Percentiles rank a stretch among this genome's conserved stretches.
phyloP scores from a whole-genome alignment of 2,113 vertebrate genomes.

The Sarotherodon lohbergeri region DNA sequence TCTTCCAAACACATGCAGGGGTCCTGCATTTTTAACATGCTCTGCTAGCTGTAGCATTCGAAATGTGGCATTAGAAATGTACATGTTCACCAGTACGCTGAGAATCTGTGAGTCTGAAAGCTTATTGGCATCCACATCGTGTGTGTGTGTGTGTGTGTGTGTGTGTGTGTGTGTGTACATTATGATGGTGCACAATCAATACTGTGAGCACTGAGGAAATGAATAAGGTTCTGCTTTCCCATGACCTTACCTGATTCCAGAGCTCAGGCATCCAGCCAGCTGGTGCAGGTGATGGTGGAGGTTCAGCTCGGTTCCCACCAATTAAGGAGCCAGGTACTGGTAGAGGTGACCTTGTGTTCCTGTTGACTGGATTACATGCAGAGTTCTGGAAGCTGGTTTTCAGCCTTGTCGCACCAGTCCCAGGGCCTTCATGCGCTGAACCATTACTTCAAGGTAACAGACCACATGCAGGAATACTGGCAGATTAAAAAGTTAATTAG shows the following conservation, averaged over 20 bases:
- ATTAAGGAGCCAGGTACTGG: slow-evolving; percentile 1
- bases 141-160: background rate
- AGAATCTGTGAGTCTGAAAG: background rate
- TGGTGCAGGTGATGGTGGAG: background rate
- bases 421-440: background rate
- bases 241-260: slow-evolving; percentile 4
- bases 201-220: slow-evolving; percentile 17
- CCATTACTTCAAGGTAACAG: background rate
- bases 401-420: background rate
- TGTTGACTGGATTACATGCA: background rate
- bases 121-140: background rate
- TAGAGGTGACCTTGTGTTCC: background rate
- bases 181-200: background rate
- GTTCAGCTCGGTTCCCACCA: slow-evolving; percentile 1
- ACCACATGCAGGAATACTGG: background rate
- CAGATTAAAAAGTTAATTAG: background rate
- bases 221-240: slow-evolving; percentile 1
- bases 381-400: background rate
- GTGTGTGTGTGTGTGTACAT: background rate
- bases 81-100: background rate
- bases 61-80: background rate
- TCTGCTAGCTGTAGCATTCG: background rate
- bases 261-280: slow-evolving; percentile 3
- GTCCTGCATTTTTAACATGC: background rate
- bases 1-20: background rate